Conservation (phyloP, 2,888 invertebrate species). For the Mesoligia furuncula region DNA sequence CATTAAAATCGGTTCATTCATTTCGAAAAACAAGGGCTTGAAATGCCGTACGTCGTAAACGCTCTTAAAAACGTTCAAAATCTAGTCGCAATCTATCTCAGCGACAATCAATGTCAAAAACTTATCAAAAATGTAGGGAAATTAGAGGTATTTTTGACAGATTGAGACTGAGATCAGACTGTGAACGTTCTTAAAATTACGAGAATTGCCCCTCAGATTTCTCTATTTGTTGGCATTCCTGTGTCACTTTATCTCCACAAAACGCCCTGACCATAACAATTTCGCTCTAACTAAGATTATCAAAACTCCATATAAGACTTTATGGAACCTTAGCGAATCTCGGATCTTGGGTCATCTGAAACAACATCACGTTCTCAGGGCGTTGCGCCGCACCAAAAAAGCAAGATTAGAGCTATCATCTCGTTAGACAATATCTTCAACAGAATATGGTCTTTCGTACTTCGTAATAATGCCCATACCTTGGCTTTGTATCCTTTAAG, state of each 20-base stretch:
- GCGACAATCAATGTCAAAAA: not conserved
- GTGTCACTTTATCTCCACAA: not conserved
- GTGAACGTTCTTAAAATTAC: not conserved
- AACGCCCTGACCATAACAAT: slow-evolving; percentile 11
- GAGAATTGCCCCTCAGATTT: not conserved
- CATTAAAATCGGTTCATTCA: too few species aligned
- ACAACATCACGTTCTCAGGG: slow-evolving; percentile 43
- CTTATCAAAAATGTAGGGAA: not conserved
- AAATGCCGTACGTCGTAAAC: too few species aligned
- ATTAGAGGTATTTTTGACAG: not conserved
- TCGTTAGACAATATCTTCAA: slow-evolving; percentile 23
- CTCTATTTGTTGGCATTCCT: not conserved
- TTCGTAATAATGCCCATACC: slow-evolving; percentile 50
- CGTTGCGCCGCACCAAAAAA: slow-evolving; percentile 63
- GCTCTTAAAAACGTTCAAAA: not conserved
- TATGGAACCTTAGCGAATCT: slow-evolving; percentile 36
- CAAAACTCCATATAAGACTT: slow-evolving; percentile 37
- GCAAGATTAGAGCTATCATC: slow-evolving; percentile 52
- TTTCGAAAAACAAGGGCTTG: too few species aligned
- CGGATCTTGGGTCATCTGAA: slow-evolving; percentile 36
- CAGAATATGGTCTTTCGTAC: slow-evolving; percentile 46
- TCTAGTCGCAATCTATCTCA: not conserved
- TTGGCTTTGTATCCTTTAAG: slow-evolving; percentile 47
- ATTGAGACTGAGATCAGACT: too few species aligned
- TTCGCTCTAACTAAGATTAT: slow-evolving; percentile 34